Evolutionary conservation across 2,797 vertebrate species (phyloP).

Genomic region (Ctenopoma multispine): DNA sequence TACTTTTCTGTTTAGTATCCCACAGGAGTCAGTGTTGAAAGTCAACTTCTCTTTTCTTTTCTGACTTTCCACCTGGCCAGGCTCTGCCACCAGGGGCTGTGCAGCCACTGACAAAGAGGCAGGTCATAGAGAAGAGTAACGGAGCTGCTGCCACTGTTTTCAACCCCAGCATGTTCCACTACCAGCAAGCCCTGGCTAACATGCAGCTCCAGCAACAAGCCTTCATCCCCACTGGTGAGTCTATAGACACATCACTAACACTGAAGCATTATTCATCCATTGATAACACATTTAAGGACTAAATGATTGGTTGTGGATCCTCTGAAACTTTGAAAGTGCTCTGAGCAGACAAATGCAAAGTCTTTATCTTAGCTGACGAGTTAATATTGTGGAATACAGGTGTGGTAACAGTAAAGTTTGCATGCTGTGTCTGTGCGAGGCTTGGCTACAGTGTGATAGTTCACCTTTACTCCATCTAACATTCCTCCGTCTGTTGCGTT

Average conservation of each 20-base stretch:
- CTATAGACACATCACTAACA: constrained; percentile 38
- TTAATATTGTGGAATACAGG: background rate
- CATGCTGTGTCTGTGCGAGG: constrained; percentile 22
- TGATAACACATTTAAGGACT: background rate
- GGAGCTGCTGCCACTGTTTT: constrained; percentile 90
- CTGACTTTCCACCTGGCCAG: constrained; percentile 70
- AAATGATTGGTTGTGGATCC: background rate
- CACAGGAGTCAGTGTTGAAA: background rate
- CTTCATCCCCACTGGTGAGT: constrained; percentile 94
- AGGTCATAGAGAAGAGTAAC: constrained; percentile 93
- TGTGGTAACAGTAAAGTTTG: background rate
- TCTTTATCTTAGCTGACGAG: background rate
- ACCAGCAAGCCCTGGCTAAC: constrained; percentile 97
- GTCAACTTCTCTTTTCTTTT: constrained; percentile 15
- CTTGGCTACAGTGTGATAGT: background rate
- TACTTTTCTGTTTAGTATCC: background rate
- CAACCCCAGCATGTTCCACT: constrained; percentile 96
- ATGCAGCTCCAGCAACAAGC: constrained; percentile 96
- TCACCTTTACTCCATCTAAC: constrained; percentile 13
- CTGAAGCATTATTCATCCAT: background rate
- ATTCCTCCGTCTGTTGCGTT: constrained; percentile 22
- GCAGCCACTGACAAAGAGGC: constrained; percentile 96
- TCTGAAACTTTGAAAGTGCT: background rate
- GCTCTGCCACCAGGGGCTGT: constrained; percentile 89
- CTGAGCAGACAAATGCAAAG: background rate